These are phyloP conservation scores for Labrus mixtus DNA, from an alignment of 2,113 vertebrate species.

Conservation along the genomic window DNA sequence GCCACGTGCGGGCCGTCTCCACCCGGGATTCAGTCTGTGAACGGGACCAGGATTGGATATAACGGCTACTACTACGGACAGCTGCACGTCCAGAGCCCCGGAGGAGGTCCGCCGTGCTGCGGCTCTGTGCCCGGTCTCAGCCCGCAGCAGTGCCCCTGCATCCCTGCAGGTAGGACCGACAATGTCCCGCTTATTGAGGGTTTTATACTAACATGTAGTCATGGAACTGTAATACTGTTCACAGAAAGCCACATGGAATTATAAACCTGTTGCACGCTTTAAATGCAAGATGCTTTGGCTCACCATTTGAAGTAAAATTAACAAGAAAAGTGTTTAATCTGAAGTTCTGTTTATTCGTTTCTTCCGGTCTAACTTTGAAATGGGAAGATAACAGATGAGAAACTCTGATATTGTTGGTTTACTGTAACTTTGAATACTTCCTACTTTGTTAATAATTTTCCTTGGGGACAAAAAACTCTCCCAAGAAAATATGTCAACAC, in stretches of 20 bases:
- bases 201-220: no score
- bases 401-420: no score
- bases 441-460: no score
- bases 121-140: constrained; percentile 88
- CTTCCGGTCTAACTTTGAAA: background rate
- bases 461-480: no score
- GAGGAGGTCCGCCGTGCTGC: constrained; percentile 92
- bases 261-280: background rate
- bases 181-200: rapidly evolving
- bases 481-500: no score
- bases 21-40: constrained; percentile 85
- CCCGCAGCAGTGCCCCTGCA: constrained; percentile 94
- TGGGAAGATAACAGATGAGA: no score
- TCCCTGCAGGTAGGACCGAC: constrained; percentile 87
- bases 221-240: background rate
- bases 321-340: background rate
- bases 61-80: constrained; percentile 96
- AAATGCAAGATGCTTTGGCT: background rate
- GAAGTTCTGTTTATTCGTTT: background rate
- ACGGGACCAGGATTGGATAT: constrained; percentile 90
- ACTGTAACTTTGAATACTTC: no score
- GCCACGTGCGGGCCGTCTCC: constrained; percentile 85
- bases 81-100: constrained; percentile 91
- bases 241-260: background rate
- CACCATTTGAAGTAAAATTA: background rate